A percentile compares a stretch with the other conserved stretches of the same genome.
phyloP scores from a whole-genome alignment of 1,140 invertebrate species.

The Lysiphlebus fabarum region DNA sequence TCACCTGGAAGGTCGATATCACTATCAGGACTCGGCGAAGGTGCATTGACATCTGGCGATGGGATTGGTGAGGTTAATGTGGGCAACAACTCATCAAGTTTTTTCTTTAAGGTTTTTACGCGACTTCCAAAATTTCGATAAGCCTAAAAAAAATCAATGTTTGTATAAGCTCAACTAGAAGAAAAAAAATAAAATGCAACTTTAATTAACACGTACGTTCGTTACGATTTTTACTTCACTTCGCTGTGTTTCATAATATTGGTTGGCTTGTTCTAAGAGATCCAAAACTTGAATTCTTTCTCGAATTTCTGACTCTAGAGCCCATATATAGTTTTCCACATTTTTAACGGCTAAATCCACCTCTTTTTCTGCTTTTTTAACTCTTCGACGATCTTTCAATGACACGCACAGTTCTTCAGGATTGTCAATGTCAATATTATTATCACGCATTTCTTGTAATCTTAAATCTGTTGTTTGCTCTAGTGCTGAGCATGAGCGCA shows the following conservation, averaged over 20 bases:
- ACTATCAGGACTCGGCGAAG: constrained; percentile 78
- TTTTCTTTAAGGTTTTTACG: constrained; percentile 80
- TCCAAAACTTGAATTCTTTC: constrained; percentile 73
- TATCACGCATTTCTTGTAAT: constrained; percentile 45
- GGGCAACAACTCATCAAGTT: constrained; percentile 74
- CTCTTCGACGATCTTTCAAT: constrained; percentile 78
- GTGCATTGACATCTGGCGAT: constrained; percentile 76
- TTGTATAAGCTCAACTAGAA: constrained; percentile 18
- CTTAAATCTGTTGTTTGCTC: constrained; percentile 51
- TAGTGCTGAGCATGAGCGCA: constrained; percentile 57
- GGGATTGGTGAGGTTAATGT: constrained; percentile 65
- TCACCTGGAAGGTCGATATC: constrained; percentile 70
- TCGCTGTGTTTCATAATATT: constrained; percentile 84
- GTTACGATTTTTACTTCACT: constrained; percentile 90
- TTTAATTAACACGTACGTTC: constrained; percentile 66
- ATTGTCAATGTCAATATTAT: constrained; percentile 56
- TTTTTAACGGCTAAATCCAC: constrained; percentile 76
- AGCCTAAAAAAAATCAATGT: constrained; percentile 61
- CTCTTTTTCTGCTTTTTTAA: constrained; percentile 84
- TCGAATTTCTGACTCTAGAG: constrained; percentile 78
- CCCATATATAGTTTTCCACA: constrained; percentile 76
- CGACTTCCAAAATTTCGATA: constrained; percentile 87
- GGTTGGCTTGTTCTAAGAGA: constrained; percentile 73
- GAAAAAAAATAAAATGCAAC: constrained; percentile 17
- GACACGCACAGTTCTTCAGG: constrained; percentile 64